phyloP scores from a whole-genome alignment of 1,140 invertebrate species.

The Neocloeon triangulifer region DNA sequence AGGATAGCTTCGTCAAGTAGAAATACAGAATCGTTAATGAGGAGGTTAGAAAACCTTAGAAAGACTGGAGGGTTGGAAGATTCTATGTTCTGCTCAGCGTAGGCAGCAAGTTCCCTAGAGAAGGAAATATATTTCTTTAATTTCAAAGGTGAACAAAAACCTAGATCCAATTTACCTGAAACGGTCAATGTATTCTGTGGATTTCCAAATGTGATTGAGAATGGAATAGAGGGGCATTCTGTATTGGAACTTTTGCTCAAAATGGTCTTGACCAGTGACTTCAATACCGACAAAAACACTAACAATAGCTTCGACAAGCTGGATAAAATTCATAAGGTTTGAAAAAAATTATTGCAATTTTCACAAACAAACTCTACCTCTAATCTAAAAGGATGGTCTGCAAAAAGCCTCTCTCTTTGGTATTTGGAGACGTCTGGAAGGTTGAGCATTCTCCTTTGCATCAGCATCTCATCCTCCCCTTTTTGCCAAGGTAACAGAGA shows the following conservation, averaged over 20 bases:
- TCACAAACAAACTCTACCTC: slow-evolving; percentile 28
- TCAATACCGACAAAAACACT: slow-evolving; percentile 92
- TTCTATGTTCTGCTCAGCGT: slow-evolving; percentile 75
- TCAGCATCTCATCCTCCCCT: background rate
- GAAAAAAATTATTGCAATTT: slow-evolving; percentile 3
- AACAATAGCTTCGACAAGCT: slow-evolving; percentile 51
- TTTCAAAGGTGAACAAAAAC: slow-evolving; percentile 4
- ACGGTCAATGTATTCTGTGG: slow-evolving; percentile 42
- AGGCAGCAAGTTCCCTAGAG: slow-evolving; percentile 40
- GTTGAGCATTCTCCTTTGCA: too few species aligned
- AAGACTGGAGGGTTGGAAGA: slow-evolving; percentile 75
- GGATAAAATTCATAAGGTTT: slow-evolving; percentile 9
- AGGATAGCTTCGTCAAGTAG: slow-evolving; percentile 73
- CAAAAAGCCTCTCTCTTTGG: slow-evolving; percentile 52
- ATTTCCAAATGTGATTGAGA: slow-evolving; percentile 79
- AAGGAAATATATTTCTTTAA: slow-evolving; percentile 7
- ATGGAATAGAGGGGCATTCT: slow-evolving; percentile 83
- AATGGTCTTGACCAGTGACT: slow-evolving; percentile 87
- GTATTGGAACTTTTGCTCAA: slow-evolving; percentile 96
- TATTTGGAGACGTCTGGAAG: slow-evolving; percentile 17
- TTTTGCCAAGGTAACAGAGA: slow-evolving; percentile 43
- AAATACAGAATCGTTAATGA: slow-evolving; percentile 93
- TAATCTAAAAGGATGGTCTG: slow-evolving; percentile 42
- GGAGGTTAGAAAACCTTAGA: slow-evolving; percentile 76
- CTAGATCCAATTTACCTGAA: slow-evolving; percentile 36